Percentiles rank a stretch among this genome's conserved stretches.
Conservation (phyloP, 2,113 vertebrate species). For the Anseranas semipalmata region DNA sequence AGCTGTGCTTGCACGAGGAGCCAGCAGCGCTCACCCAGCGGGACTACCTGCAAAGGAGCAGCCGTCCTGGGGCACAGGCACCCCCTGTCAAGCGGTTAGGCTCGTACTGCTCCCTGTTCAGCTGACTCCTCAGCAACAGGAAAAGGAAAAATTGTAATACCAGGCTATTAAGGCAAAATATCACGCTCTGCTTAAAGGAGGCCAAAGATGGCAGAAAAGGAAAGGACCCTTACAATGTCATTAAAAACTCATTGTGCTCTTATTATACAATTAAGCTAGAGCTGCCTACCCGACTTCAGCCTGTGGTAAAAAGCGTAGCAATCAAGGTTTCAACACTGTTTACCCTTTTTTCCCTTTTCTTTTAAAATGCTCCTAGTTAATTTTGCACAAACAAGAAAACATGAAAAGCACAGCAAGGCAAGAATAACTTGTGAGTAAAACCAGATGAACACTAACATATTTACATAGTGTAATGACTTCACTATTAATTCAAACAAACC, state of each 20-base stretch:
- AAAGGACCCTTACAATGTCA: neutral
- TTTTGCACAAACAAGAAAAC: slow-evolving; percentile 61
- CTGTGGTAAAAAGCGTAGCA: slow-evolving; percentile 13
- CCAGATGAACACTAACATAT: slow-evolving; percentile 57
- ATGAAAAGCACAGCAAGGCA: slow-evolving; percentile 47
- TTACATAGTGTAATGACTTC: slow-evolving; percentile 60
- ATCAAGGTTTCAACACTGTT: slow-evolving; percentile 58
- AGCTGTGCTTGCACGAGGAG: neutral
- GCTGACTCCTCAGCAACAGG: neutral
- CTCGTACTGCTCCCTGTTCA: neutral
- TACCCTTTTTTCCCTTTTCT: neutral
- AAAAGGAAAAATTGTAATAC: neutral
- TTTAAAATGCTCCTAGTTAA: slow-evolving; percentile 37
- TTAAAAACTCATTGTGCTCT: neutral
- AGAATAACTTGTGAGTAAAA: slow-evolving; percentile 67
- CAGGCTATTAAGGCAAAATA: slow-evolving; percentile 31
- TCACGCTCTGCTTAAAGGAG: neutral
- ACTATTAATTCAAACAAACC: slow-evolving; percentile 64
- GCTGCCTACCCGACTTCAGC: neutral
- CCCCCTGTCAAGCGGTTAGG: neutral
- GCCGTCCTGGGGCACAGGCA: neutral
- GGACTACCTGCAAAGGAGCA: neutral
- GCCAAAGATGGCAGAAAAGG: slow-evolving; percentile 10
- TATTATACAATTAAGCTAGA: neutral
- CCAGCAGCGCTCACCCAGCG: neutral